Base-by-base conservation (phyloP, 2,797 vertebrate genomes). In the Phaenicophaeus curvirostris region DNA sequence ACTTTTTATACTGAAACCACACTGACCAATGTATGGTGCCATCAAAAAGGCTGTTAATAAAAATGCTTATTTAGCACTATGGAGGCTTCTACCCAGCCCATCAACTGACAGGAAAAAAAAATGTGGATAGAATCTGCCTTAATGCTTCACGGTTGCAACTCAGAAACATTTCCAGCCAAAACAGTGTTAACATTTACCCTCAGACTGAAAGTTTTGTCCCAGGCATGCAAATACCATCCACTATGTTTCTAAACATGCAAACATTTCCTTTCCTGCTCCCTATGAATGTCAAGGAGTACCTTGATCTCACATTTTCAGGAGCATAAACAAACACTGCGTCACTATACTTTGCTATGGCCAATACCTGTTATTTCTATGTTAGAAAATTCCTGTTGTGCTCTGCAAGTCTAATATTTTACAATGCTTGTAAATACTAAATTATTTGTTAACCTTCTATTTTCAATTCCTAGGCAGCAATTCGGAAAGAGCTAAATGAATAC, bases 401-500 rank as follows among this genome's bases (percentile, higher is more conserved):
- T 78, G 39, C 42, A 57, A 35, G 6, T 33, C 31, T 5, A 7
- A 28, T 35, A 27, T 48, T 86, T 74, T 75, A 57, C 33, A 58
- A 10, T 42, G 35, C 48, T 88, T 79, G 54, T 7, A 58, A 65
- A 54, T 11, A 59, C 15, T 61, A 33, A 28, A 35, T 25, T 8
- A 11, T 51, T 88, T 73, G 46, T 75, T 91, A 68, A 94, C 14
- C 8, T 11, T 79, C 61, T 82, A 2, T 93, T 91, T 95, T 77
- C 55, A n/a, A 62, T 86, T 96, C 87, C 37, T 72, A 99, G 99
- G 99, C 99, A 67, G 99, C 99, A 30, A 99, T 99, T 97, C 98
- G 99, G 69, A 99, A 99, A 94, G 99, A 99, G 97, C 98, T 99
- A 92, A 99, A 99, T 21, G 99, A 99, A 93, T 99, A 99, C 98